These are phyloP conservation scores for Geophilus truncorum DNA, from an alignment of 2,888 invertebrate species.

Conservation along the genomic window DNA sequence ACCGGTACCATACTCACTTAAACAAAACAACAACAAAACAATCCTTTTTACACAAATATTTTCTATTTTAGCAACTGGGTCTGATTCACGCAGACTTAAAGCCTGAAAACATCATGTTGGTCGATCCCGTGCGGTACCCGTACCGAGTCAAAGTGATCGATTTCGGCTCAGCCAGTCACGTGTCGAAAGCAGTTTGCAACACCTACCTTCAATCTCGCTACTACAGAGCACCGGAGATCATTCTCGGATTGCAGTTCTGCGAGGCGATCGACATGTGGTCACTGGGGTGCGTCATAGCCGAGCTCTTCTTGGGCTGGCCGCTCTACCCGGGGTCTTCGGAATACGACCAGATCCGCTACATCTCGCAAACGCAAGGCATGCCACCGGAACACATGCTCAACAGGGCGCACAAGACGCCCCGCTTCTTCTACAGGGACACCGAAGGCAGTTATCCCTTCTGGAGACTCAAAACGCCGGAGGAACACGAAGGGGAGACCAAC, in stretches of 20 bases:
- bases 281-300: slow-evolving; percentile 97
- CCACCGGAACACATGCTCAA: slow-evolving; percentile 97
- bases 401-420: slow-evolving; percentile 94
- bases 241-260: slow-evolving; percentile 82
- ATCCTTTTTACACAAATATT: background rate
- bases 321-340: slow-evolving; percentile 98
- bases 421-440: slow-evolving; percentile 96
- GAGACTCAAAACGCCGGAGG: slow-evolving; percentile 72
- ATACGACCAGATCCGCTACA: slow-evolving; percentile 93
- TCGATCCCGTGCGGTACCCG: slow-evolving; percentile 95
- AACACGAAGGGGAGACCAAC: slow-evolving; percentile 95
- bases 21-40: background rate
- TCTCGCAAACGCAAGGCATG: slow-evolving; percentile 93
- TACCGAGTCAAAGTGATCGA: slow-evolving; percentile 99
- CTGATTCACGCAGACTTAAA: slow-evolving; percentile 99
- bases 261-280: slow-evolving; percentile 99
- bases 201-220: slow-evolving; percentile 99
- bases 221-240: slow-evolving; percentile 54
- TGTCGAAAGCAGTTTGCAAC: slow-evolving; percentile 98
- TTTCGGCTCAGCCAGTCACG: slow-evolving; percentile 98
- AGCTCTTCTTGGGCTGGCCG: slow-evolving; percentile 98
- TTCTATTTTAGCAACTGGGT: slow-evolving; percentile 73
- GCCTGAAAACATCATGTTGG: slow-evolving; percentile 99
- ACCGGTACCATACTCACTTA: no score
- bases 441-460: slow-evolving; percentile 50